Evolutionary conservation across 2,797 vertebrate species (phyloP).

Genomic region (Selene dorsalis): DNA sequence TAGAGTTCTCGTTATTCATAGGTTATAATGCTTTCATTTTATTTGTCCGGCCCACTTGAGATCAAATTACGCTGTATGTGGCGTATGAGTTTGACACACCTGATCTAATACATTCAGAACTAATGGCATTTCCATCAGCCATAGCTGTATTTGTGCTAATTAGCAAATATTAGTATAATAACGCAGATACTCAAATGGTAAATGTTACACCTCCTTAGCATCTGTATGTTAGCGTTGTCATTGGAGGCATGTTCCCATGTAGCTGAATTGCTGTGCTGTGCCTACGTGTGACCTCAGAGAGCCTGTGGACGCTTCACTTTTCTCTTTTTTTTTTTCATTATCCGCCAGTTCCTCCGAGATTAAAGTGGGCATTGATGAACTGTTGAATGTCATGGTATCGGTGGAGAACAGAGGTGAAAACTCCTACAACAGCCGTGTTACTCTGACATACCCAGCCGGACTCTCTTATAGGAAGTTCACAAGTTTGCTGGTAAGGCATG

Average conservation of each 20-base stretch:
- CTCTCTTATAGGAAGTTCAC: conserved; percentile 85
- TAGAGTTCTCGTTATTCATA: too few species aligned
- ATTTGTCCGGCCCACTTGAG: too few species aligned
- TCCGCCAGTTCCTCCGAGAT: conserved; percentile 69
- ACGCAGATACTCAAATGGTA: background rate
- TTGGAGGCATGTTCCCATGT: background rate
- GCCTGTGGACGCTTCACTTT: background rate
- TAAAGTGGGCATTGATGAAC: conserved; percentile 83
- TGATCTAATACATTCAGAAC: background rate
- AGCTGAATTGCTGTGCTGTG: background rate
- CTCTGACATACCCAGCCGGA: conserved; percentile 82
- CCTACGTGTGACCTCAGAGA: background rate
- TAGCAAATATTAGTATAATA: background rate
- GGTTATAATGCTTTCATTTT: too few species aligned
- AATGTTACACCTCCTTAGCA: background rate
- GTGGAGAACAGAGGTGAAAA: conserved; percentile 86
- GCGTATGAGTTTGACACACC: too few species aligned
- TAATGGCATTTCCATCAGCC: background rate
- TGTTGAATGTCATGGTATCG: conserved; percentile 79
- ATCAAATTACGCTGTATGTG: too few species aligned
- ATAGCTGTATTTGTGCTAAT: background rate
- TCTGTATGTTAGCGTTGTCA: background rate
- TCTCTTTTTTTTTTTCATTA: background rate
- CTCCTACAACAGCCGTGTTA: conserved; percentile 83
- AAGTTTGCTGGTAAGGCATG: conserved; percentile 75